Evolutionary conservation across 2,797 vertebrate genomes (phyloP), one percentile per base, ranked within the genome.

Genomic region (Coreius guichenoti): DNA sequence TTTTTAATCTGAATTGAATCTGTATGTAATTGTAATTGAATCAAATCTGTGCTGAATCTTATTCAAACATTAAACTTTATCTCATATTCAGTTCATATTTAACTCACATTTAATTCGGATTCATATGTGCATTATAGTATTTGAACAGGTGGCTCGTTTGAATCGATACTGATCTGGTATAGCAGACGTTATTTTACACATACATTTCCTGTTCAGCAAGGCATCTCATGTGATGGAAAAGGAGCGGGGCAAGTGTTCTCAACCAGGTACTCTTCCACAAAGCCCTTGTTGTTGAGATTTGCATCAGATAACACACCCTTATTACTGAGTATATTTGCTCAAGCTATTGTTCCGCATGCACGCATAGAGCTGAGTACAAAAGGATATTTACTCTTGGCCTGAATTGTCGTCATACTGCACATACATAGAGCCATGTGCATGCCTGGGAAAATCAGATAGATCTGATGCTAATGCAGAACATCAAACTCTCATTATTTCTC

Each of bases 311-410:
- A 79, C 65, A 70, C 83, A 33, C 82, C 73, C 82, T 39, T 54
- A 43, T 16, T 16, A 16, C 61, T 68, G 61, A 67, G 75, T 19
- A 70, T 70, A 84, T 84, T 84, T 84, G 75, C 51, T 58, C 19
- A 79, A 13, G 47, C 33, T 54, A n/a, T 61, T 72, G 54, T 84
- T 79, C 16, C 4, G 5, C 36, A 79, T 51, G 12, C 17, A 33
- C 4, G 75, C 19, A 39, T 83, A 2, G 51, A 17, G 45, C 43
- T 74, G 36, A 26, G 43, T 29, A 21, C 16, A 68, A 77, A 83
- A 68, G 31, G 33, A 77, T 79, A 67, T 84, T 84, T 70, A 72
- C 65, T 56, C 36, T 54, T 79, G 63, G 61, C 83, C 65, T 67
- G 75, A 56, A 78, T 47, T 45, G 33, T 69, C 73, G 33, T 84